Evolutionary conservation across 2,888 invertebrate species (phyloP), one percentile per base, ranked within the genome.

Genomic region (Phyto melanocephala): DNA sequence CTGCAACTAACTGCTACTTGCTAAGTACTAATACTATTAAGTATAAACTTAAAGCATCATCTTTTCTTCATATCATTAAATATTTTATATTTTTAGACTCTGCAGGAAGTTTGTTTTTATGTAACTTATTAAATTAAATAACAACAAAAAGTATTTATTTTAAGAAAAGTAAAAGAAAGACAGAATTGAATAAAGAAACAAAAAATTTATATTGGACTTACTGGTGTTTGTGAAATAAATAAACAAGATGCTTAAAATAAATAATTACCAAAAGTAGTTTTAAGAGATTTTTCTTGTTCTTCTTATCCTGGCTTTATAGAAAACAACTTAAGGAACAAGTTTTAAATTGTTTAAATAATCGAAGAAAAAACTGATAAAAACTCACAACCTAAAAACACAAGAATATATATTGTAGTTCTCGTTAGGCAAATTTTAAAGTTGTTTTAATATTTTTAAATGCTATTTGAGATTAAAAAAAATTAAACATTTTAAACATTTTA

Each of bases 41-140:
- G 40, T n/a, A 40, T 6, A 37, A 40, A n/a, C n/a, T n/a, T n/a
- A 45, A 11, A 28, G 0, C 17, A 10, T 17, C 3, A 20, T 7
- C 47, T 20, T 37, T 40, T 60, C 40, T 56, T 35, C 24, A 4
- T 28, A 6, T n/a, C n/a, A 2, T 13, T 7, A 1, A 0, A 17
- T 33, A 11, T 3, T 20, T 1, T 11, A 8, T 7, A 35, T 56
- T 33, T 56, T 56, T 10, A 13, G 42, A 54, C 45, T 56, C 52
- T 45, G 54, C 10, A 65, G 45, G 54, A 65, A 75, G 22, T 56
- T 15, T 15, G 33, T 65, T 63, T 62, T 75, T 45, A 54, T 63
- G 54, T 45, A 45, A 56, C 63, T 75, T 56, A 45, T 75, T 45
- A 75, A 74, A 45, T 45, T 45, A 63, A 75, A 75, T 45, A 75